phyloP scores from a whole-genome alignment of 2,113 vertebrate species.

The Epinephelus cyanopodus region DNA sequence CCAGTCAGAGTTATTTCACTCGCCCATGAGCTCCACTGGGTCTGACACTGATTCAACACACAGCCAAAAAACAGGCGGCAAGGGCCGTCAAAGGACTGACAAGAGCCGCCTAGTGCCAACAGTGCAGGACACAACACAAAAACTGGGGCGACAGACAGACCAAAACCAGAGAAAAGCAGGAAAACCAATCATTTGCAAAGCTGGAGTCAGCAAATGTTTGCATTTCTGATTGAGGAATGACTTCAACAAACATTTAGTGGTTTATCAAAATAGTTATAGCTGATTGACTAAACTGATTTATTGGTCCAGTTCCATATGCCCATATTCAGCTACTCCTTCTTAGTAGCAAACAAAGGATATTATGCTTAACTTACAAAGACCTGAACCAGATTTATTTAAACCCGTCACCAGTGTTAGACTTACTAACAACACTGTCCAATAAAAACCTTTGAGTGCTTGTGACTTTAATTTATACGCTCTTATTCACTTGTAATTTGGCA shows the following conservation, averaged over 20 bases:
- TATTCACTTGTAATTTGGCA: conserved; percentile 2
- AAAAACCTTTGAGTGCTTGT: neutral
- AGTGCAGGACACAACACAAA: no score
- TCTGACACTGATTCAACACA: no score
- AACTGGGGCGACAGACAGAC: no score
- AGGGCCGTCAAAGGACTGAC: no score
- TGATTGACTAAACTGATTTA: neutral
- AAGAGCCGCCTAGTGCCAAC: neutral
- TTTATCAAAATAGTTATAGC: neutral
- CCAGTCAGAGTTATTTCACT: no score
- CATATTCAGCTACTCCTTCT: neutral
- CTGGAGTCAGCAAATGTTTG: no score
- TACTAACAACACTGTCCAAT: neutral
- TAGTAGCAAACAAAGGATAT: neutral
- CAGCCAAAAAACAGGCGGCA: no score
- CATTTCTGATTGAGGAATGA: neutral
- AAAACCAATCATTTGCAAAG: neutral
- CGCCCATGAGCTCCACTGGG: no score
- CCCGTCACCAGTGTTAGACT: neutral
- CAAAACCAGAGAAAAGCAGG: neutral
- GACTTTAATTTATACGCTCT: neutral
- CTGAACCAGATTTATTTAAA: neutral
- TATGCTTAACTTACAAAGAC: neutral
- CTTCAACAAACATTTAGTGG: neutral
- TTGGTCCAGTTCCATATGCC: neutral